Base-by-base conservation (phyloP, 1,140 invertebrate genomes). In the Rhyacophila brunnea region DNA sequence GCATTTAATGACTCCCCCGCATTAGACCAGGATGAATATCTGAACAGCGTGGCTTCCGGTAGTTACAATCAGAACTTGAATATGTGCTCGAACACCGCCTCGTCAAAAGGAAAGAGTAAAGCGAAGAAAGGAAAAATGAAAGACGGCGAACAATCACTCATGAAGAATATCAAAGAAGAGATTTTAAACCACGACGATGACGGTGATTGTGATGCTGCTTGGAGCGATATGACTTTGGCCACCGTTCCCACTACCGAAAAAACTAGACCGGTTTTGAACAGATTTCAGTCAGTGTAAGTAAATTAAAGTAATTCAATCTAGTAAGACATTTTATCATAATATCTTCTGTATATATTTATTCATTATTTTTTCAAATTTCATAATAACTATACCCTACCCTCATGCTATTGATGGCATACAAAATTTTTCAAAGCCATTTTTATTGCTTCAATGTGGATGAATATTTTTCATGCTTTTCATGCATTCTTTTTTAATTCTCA, bases 141-240 rank as follows among this genome's bases (percentile, higher is more conserved):
- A 35, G 23, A 48, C 10, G 44, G 49, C 6, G 67, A 66, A 49
- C n/a, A n/a, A n/a, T n/a, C n/a, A n/a, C 60, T 74, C 18, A 56
- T 78, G 49, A 70, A 69, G 52, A 71, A 74, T 45, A 78, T 79
- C 32, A 79, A 79, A 69, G 75, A 75, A 58, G 77, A 79, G 66
- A 67, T 78, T 11, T 69, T 64, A 9, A 15, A 18, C 34, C 53
- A 52, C 0, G 58, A 60, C 1, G 62, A 78, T 44, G 75, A 77
- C 66, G n/a, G n/a, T n/a, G n/a, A n/a, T n/a, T n/a, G n/a, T n/a
- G 74, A 76, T 50, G 64, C 71, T 55, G 74, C 77, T 55, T 75
- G 72, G 74, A 74, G 69, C 59, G 74, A 76, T 51, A 79, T 77
- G 77, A 69, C 74, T 42, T 58, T 79, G 32, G 76, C 75, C 14